Evolutionary conservation across 2,888 invertebrate species (phyloP).

Genomic region (Metallyticus violacea): DNA sequence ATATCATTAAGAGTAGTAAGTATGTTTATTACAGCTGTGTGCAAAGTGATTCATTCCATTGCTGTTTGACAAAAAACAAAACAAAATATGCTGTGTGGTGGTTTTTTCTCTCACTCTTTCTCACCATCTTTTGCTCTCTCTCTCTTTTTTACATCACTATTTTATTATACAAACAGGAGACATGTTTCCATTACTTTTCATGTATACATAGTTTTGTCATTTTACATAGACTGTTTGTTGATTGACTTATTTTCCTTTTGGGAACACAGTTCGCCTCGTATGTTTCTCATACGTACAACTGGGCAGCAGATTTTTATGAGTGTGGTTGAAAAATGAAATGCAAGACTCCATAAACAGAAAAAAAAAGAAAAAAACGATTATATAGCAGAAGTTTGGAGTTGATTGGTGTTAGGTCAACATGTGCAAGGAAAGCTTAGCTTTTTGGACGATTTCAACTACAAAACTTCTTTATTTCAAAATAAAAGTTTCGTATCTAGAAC

Average conservation of each 20-base stretch:
- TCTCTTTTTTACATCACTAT: neutral
- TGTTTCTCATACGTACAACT: neutral
- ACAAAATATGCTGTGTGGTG: neutral
- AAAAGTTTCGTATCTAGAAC: no score
- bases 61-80: neutral
- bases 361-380: no score
- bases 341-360: neutral
- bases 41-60: neutral
- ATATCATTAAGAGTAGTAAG: neutral
- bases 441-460: neutral
- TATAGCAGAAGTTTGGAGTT: no score
- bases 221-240: neutral
- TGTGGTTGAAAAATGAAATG: neutral
- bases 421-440: neutral
- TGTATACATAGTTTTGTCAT: neutral
- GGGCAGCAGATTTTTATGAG: neutral
- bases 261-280: neutral
- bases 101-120: neutral
- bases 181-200: neutral
- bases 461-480: neutral
- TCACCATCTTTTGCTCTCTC: neutral
- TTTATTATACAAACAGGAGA: neutral
- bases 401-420: neutral
- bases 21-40: neutral
- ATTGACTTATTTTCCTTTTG: neutral